Conservation (phyloP, 2,797 vertebrate species). For the Chrysolophus pictus region DNA sequence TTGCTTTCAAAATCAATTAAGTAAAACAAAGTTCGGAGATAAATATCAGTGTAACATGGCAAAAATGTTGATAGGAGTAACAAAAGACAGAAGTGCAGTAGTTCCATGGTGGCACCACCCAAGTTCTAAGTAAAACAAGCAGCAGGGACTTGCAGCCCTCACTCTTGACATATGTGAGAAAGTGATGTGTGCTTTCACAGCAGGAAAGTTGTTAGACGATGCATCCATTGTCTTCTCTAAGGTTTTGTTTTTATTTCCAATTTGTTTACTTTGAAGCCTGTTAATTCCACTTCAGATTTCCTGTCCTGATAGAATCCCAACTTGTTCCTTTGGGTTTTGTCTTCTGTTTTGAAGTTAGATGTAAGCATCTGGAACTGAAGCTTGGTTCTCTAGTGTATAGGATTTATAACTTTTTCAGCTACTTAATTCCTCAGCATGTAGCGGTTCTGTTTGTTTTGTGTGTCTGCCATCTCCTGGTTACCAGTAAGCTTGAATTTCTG, state of each 20-base stretch:
- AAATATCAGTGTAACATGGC: not conserved
- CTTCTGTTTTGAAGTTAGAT: not conserved
- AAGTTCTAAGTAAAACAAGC: not conserved
- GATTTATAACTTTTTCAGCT: not conserved
- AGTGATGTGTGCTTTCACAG: not conserved
- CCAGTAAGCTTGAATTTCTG: not conserved
- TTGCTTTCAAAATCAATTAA: slow-evolving; percentile 7
- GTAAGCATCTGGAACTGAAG: not conserved
- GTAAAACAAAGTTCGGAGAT: not conserved
- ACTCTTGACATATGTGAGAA: not conserved
- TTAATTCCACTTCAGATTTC: not conserved
- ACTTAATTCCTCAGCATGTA: not conserved
- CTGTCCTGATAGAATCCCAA: not conserved
- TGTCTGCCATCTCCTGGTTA: not conserved
- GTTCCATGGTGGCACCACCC: not conserved
- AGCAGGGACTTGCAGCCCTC: not conserved
- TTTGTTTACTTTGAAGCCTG: not conserved
- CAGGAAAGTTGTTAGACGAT: not conserved
- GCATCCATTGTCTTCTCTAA: not conserved
- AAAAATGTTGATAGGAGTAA: not conserved
- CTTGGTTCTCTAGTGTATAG: not conserved
- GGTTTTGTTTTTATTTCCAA: not conserved
- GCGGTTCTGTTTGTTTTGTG: not conserved
- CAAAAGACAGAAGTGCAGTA: not conserved
- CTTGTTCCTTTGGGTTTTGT: not conserved